Conservation (phyloP, 2,797 vertebrate genomes). For the Leucoraja ocellata region DNA sequence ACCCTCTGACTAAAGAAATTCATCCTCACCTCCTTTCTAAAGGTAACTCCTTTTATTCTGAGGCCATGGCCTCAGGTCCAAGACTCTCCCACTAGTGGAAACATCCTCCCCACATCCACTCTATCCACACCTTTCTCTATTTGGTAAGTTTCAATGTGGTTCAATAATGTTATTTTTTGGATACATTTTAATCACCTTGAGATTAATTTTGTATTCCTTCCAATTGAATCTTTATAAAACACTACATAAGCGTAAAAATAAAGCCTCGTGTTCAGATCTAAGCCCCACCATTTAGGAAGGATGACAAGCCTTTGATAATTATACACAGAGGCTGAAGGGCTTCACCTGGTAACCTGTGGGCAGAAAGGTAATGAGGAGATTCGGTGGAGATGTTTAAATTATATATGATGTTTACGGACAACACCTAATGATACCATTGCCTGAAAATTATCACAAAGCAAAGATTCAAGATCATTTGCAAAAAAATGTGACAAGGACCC, state of each 20-base stretch:
- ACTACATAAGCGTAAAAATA: not conserved
- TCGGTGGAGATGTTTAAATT: not conserved
- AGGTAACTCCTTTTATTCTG: too few relatives aligned
- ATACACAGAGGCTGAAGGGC: not conserved
- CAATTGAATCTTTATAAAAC: not conserved
- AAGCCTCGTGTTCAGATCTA: not conserved
- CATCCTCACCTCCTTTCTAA: too few relatives aligned
- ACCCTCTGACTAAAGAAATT: too few relatives aligned
- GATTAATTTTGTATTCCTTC: not conserved
- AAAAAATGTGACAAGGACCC: not conserved
- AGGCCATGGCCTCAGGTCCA: too few relatives aligned
- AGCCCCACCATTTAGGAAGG: not conserved
- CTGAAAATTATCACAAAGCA: not conserved
- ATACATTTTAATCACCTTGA: not conserved
- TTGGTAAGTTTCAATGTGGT: too few relatives aligned
- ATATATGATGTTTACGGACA: not conserved
- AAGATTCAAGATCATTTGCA: not conserved
- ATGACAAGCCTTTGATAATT: not conserved
- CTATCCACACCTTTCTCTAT: too few relatives aligned
- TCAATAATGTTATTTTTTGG: not conserved
- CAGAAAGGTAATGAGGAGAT: not conserved
- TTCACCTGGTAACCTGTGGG: too few relatives aligned
- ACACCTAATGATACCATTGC: not conserved
- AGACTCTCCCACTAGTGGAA: too few relatives aligned
- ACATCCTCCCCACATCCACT: too few relatives aligned